Conservation (phyloP, 2,888 invertebrate genomes). For the Physocephala rufipes region DNA sequence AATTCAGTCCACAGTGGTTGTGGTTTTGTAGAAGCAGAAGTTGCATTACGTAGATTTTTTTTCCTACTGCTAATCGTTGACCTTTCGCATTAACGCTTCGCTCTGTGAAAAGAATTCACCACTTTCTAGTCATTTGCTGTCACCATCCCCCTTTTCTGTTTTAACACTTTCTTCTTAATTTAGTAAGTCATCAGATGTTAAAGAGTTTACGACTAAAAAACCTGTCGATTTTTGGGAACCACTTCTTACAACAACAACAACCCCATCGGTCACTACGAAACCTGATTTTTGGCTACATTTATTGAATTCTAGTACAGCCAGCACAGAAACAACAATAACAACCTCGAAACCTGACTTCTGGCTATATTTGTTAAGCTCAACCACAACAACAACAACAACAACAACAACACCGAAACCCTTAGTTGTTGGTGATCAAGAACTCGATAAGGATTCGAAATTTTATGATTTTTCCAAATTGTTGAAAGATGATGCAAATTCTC, state of each 20-base stretch:
- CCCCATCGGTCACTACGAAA: constrained; percentile 39
- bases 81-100: constrained; percentile 3
- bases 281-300: constrained; percentile 41
- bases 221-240: constrained; percentile 8
- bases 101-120: background rate
- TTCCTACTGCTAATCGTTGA: constrained; percentile 1
- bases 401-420: constrained; percentile 45
- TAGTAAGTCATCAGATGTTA: constrained; percentile 21
- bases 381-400: constrained; percentile 37
- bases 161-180: constrained; percentile 7
- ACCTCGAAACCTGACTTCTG: constrained; percentile 38
- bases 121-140: background rate
- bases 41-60: background rate
- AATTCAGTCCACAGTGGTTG: constrained; percentile 3
- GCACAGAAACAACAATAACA: constrained; percentile 39
- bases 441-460: constrained; percentile 43
- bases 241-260: constrained; percentile 21
- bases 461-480: constrained; percentile 48
- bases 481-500: background rate
- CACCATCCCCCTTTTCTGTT: constrained; percentile 2
- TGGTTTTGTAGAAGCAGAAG: constrained; percentile 1
- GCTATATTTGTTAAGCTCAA: constrained; percentile 36
- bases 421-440: constrained; percentile 39
- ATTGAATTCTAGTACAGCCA: constrained; percentile 32
- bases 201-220: background rate